A percentile compares a stretch with the other conserved stretches of the same genome.
phyloP scores from a whole-genome alignment of 2,113 vertebrate genomes.

The Myrmophylax atrothorax region DNA sequence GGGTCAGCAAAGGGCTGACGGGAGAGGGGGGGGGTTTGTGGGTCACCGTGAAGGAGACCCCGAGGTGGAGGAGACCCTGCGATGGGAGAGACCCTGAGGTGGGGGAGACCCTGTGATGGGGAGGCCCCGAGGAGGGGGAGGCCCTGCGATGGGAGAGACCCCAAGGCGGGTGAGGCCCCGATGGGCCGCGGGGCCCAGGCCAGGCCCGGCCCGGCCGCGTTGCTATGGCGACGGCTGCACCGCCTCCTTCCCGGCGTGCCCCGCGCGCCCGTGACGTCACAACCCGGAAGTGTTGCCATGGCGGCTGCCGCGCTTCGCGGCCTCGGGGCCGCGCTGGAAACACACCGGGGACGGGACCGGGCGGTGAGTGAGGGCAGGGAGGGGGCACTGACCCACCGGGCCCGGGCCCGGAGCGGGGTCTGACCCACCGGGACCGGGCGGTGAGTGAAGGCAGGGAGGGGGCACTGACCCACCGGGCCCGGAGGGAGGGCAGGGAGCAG shows the following conservation, averaged over 20 bases:
- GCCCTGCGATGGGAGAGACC: neutral
- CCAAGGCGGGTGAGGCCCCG: no score
- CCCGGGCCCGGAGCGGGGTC: neutral
- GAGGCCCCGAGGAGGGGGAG: neutral
- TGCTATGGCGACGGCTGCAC: neutral
- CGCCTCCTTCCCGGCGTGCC: neutral
- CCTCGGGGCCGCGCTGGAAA: conserved; percentile 81
- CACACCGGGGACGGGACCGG: conserved; percentile 89
- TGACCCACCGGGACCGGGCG: neutral
- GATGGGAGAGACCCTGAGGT: no score
- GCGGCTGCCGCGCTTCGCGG: conserved; percentile 64
- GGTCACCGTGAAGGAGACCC: neutral
- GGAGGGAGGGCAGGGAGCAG: no score
- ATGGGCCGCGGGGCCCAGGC: no score
- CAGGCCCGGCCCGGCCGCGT: neutral
- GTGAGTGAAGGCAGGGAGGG: neutral
- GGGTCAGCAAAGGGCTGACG: neutral
- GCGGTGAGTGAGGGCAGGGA: conserved; percentile 76
- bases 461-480: neutral
- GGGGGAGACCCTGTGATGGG: no score
- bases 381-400: neutral
- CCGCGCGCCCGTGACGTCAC: rapidly evolving
- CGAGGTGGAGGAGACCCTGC: no score
- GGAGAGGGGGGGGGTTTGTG: neutral
- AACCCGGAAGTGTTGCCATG: conserved; percentile 72